Conservation (phyloP, 1,140 invertebrate genomes). For the Lucilia sericata region DNA sequence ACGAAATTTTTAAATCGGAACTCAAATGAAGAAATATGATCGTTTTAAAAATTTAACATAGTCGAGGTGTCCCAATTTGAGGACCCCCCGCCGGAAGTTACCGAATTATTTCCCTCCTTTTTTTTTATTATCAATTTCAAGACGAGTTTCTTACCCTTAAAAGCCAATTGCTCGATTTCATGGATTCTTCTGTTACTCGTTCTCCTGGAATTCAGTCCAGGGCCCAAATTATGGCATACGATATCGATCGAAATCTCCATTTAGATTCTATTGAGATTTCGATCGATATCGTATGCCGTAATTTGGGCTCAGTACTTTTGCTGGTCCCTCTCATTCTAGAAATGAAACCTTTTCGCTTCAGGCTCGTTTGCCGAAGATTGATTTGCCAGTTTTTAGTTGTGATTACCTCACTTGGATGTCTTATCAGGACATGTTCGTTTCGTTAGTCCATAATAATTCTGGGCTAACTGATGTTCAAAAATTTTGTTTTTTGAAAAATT, state of each 20-base stretch:
- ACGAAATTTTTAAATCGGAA: too few relatives aligned
- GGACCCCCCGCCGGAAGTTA: too few relatives aligned
- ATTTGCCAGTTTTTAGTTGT: not conserved
- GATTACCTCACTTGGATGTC: slow-evolving; percentile 35
- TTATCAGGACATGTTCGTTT: slow-evolving; percentile 28
- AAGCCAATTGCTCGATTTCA: not conserved
- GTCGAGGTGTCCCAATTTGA: too few relatives aligned
- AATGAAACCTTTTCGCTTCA: not conserved
- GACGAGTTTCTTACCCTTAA: not conserved
- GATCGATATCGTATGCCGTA: too few relatives aligned
- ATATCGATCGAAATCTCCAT: too few relatives aligned
- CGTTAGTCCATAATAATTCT: slow-evolving; percentile 27
- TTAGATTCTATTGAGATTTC: too few relatives aligned
- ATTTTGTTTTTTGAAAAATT: slow-evolving; percentile 36
- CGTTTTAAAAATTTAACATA: too few relatives aligned
- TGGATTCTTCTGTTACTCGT: not conserved
- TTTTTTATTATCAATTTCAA: not conserved
- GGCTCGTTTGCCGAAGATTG: slow-evolving; percentile 21
- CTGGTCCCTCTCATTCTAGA: not conserved
- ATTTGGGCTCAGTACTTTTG: not conserved
- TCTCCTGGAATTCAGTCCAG: not conserved
- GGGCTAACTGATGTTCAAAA: slow-evolving; percentile 22
- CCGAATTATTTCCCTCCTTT: too few relatives aligned
- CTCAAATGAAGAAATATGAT: too few relatives aligned
- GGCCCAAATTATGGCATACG: too few relatives aligned